phyloP scores from a whole-genome alignment of 2,113 vertebrate species.

The Plectropomus leopardus region DNA sequence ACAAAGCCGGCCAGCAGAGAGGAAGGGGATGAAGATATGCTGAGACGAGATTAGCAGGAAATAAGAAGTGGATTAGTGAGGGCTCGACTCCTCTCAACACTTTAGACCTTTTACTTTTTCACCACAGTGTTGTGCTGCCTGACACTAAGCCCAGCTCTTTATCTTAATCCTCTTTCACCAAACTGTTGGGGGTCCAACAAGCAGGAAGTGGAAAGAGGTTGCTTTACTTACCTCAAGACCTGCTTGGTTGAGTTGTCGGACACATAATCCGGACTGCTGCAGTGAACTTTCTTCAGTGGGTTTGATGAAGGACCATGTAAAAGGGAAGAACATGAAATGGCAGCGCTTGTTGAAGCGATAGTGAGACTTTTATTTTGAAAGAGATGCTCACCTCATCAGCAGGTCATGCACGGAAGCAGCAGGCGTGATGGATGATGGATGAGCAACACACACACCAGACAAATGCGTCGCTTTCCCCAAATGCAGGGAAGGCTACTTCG shows the following conservation, averaged over 20 bases:
- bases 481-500: conserved; percentile 79
- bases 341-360: neutral
- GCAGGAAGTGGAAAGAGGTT: conserved; percentile 74
- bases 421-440: conserved; percentile 25
- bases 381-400: conserved; percentile 24
- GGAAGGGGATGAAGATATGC: conserved; percentile 78
- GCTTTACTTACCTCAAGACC: conserved; percentile 55
- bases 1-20: conserved; percentile 72
- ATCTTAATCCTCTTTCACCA: conserved; percentile 83
- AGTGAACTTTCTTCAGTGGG: conserved; percentile 3
- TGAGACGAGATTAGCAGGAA: conserved; percentile 80
- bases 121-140: conserved; percentile 67
- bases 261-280: conserved; percentile 8
- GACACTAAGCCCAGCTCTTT: conserved; percentile 81
- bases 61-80: conserved; percentile 82
- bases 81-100: conserved; percentile 76
- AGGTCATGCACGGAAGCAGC: conserved; percentile 12
- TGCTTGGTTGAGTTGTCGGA: conserved; percentile 12
- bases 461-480: conserved; percentile 63
- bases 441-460: conserved; percentile 38
- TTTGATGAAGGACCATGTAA: conserved; percentile 17
- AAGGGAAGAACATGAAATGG: conserved; percentile 23
- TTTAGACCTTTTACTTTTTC: conserved; percentile 77
- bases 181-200: conserved; percentile 61
- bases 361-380: conserved; percentile 24